Evolutionary conservation across 2,797 vertebrate species (phyloP).

Genomic region (Sylvilagus floridanus): DNA sequence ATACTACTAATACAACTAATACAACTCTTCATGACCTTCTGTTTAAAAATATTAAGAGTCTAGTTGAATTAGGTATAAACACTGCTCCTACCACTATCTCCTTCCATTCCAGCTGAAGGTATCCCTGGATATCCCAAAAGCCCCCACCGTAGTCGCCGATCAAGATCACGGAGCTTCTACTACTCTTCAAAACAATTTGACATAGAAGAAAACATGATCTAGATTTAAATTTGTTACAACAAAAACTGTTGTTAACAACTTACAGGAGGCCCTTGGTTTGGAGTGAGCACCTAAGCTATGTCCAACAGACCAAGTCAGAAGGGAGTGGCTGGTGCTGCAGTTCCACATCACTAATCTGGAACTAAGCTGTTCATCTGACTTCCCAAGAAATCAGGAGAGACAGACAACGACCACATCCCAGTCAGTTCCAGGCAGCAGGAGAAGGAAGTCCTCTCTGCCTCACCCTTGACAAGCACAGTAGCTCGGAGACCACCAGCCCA

Average conservation of each 20-base stretch:
- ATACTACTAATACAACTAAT: too few species aligned
- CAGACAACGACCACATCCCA: neutral
- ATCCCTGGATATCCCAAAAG: neutral
- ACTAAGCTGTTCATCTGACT: neutral
- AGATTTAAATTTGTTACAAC: neutral
- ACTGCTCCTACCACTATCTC: neutral
- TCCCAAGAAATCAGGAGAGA: neutral
- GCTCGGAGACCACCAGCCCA: neutral
- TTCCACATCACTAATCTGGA: neutral
- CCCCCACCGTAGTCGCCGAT: neutral
- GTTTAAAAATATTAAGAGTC: neutral
- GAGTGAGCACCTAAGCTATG: neutral
- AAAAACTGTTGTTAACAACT: neutral
- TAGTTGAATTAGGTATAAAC: neutral
- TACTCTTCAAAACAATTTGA: slow-evolving; percentile 16
- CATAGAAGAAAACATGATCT: neutral
- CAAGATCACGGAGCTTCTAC: neutral
- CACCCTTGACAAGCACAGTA: neutral
- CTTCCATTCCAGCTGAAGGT: neutral
- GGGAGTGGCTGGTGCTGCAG: neutral
- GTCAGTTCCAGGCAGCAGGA: neutral
- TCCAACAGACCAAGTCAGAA: neutral
- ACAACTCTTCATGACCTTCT: neutral
- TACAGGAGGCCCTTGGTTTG: neutral
- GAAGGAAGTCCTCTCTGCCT: neutral